These are phyloP conservation scores for Heliothis subflexa DNA, from an alignment of 1,140 invertebrate genomes.

Conservation along the genomic window DNA sequence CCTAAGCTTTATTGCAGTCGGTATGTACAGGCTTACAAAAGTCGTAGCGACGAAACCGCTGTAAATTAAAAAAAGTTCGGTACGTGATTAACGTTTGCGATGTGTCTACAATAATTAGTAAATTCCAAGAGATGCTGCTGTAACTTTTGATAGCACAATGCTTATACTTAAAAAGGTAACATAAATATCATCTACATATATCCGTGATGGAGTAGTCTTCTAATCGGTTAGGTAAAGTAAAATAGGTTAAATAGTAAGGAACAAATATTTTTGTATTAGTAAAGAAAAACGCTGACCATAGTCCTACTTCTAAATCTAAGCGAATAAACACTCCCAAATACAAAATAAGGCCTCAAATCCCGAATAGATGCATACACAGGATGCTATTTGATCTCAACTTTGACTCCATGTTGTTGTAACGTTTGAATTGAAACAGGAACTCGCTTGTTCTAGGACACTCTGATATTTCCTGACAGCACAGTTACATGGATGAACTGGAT, in stretches of 20 bases:
- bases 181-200: too few relatives aligned
- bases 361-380: slow-evolving; percentile 7
- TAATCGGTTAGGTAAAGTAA: too few relatives aligned
- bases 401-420: slow-evolving; percentile 28
- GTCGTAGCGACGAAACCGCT: slow-evolving; percentile 5
- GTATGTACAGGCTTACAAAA: slow-evolving; percentile 28
- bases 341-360: background rate
- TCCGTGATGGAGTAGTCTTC: too few relatives aligned
- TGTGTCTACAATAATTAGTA: background rate
- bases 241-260: too few relatives aligned
- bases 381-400: slow-evolving; percentile 21
- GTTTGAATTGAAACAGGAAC: slow-evolving; percentile 26
- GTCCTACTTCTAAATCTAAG: background rate
- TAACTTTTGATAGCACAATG: too few relatives aligned
- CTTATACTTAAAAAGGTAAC: too few relatives aligned
- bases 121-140: background rate
- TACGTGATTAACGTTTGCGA: slow-evolving; percentile 3
- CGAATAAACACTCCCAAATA: background rate
- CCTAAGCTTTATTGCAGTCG: slow-evolving; percentile 43
- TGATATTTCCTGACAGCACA: background rate
- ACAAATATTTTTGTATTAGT: too few relatives aligned
- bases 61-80: slow-evolving; percentile 13
- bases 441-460: slow-evolving; percentile 7
- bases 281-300: too few relatives aligned
- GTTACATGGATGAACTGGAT: background rate